phyloP scores from a whole-genome alignment of 2,797 vertebrate genomes.

The Triplophysa bombifrons region DNA sequence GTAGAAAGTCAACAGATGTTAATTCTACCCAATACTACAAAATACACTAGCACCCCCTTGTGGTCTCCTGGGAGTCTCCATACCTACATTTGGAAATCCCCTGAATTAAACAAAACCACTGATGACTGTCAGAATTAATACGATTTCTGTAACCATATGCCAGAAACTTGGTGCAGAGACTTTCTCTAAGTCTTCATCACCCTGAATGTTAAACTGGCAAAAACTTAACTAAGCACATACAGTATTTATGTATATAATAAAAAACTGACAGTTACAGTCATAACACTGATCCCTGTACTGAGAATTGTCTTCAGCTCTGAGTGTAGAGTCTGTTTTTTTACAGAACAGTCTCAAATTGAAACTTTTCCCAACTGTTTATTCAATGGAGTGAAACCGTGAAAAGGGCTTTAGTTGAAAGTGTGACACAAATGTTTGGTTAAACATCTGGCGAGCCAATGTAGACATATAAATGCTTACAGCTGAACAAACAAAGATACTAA shows the following conservation, averaged over 20 bases:
- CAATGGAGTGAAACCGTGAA: background rate
- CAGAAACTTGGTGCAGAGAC: background rate
- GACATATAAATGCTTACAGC: conserved; percentile 40
- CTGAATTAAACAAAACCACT: background rate
- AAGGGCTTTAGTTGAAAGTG: conserved; percentile 20
- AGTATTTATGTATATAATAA: conserved; percentile 12
- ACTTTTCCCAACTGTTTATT: background rate
- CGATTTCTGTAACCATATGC: background rate
- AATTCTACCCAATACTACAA: too few species aligned
- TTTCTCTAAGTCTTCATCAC: conserved; percentile 1
- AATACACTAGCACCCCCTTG: background rate
- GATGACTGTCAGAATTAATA: background rate
- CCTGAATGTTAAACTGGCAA: background rate
- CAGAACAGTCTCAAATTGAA: background rate
- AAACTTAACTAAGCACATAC: background rate
- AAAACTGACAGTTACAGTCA: background rate
- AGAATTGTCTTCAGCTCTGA: background rate
- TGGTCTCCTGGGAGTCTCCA: background rate
- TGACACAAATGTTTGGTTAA: conserved; percentile 30
- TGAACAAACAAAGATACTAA: conserved; percentile 45
- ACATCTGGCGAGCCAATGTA: conserved; percentile 14
- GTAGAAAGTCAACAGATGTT: too few species aligned
- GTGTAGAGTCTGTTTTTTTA: background rate
- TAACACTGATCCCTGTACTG: background rate
- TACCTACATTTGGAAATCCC: background rate